These are phyloP conservation scores for Pygoscelis adeliae DNA, from an alignment of 2,113 vertebrate genomes.

Conservation along the genomic window DNA sequence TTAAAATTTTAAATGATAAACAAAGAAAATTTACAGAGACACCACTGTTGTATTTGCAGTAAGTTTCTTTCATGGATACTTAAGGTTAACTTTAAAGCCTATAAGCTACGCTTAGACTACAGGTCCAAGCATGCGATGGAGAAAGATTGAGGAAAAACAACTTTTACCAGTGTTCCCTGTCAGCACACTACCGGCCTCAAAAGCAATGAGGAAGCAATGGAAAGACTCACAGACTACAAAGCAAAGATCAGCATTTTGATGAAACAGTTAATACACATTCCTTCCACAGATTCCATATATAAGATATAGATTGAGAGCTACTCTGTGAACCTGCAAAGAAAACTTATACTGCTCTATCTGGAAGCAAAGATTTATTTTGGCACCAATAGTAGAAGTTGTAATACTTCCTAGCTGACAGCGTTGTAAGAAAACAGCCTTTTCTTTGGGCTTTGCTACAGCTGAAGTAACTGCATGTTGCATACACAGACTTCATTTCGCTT, in stretches of 20 bases:
- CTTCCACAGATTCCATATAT: not conserved
- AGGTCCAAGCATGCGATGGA: not conserved
- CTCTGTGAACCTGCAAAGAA: not conserved
- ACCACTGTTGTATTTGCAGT: not conserved
- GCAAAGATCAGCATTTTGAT: not conserved
- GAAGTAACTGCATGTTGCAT: not conserved
- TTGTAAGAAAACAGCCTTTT: not conserved
- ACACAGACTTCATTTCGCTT: not conserved
- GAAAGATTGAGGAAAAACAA: not conserved
- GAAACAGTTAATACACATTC: not conserved
- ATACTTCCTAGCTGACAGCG: not conserved
- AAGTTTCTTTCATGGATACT: not conserved
- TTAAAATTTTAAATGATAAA: not conserved
- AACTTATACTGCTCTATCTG: not conserved
- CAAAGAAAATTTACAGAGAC: not conserved
- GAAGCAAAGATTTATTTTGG: not conserved
- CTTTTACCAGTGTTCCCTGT: not conserved
- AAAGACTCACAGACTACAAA: not conserved
- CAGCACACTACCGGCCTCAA: not conserved
- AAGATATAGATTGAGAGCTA: not conserved
- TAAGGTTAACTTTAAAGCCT: not conserved
- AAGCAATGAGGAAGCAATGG: not conserved
- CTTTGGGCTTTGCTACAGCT: not conserved
- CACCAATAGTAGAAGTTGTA: not conserved
- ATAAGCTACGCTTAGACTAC: not conserved